Percentiles rank a stretch among this genome's conserved stretches.
phyloP scores from a whole-genome alignment of 37 sponge, comb jelly and placozoan species.

The Ephydatia muelleri region DNA sequence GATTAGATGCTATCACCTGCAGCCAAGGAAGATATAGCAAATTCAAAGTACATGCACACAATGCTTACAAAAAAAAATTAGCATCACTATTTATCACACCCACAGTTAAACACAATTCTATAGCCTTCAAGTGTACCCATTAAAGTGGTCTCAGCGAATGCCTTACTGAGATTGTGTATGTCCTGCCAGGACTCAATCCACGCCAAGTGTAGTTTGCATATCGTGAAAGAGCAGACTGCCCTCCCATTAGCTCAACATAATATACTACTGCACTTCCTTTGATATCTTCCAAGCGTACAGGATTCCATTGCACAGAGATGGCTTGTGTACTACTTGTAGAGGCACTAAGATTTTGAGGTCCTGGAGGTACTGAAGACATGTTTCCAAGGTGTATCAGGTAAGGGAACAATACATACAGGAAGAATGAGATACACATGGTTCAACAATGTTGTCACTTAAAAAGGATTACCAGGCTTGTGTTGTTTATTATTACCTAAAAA shows the following conservation, averaged over 20 bases:
- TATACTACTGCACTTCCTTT: background rate
- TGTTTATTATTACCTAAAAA: no score
- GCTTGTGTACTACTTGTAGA: background rate
- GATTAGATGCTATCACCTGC: conserved; percentile 36
- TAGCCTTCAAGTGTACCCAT: no score
- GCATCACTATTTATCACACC: no score
- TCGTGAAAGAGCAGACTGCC: background rate
- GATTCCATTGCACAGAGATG: background rate
- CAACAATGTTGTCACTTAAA: background rate
- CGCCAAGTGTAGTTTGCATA: background rate
- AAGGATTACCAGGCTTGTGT: no score
- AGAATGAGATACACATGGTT: no score
- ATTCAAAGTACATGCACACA: background rate
- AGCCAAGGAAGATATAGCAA: background rate
- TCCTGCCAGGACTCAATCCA: background rate
- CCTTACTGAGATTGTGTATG: background rate
- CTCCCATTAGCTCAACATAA: background rate
- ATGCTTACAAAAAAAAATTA: background rate
- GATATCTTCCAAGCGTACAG: background rate
- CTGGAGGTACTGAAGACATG: background rate
- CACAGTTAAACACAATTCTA: background rate
- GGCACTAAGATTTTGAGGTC: background rate
- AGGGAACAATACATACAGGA: background rate
- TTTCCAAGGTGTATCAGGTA: background rate
- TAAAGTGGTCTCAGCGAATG: no score